Base-by-base conservation (phyloP, 2,888 invertebrate species). In the Morinoia aosen region DNA sequence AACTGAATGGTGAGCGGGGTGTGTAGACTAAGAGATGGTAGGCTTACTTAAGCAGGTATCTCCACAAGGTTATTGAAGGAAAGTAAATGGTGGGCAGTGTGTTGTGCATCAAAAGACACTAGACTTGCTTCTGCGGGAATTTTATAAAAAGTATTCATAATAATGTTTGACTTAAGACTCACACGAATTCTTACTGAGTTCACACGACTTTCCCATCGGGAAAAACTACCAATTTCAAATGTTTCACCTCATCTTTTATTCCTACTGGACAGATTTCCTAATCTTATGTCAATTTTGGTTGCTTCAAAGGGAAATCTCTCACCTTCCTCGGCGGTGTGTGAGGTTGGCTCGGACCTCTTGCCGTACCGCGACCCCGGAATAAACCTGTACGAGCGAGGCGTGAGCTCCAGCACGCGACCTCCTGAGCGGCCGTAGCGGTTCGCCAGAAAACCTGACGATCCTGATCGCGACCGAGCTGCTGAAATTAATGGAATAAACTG, bases 361-460 rank as follows among this genome's bases (percentile, higher is more conserved):
- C 96, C 96, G 91, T 96, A 96, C 16, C 96, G 94, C 58, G 96
- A 96, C 40, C 96, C 96, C 10, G 96, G 96, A 56, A 96, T 95
- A 95, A 96, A 96, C 8, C 95, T 88, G 90, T 95, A 95, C 56
- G 96, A 96, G 64, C 96, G 93, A 58, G 96, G 95, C 48, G 96
- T 95, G 56, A 58, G 56, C 76, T 96, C 95, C 88, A 40, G 48
- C 0, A 96, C 95, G 8, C 94, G 88, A 8, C 94, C 96, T 14
- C 88, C 58, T n/a, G 96, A 96, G 19, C 96, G 95, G 0, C 96
- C 96, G 95, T 96, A 96, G 19, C 96, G 96, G 58, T 96, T 96
- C 10, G 95, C 96, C 61, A 96, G 96, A 95, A 96, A 96, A 11
- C 95, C 96, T 16, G 96, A 96, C 40, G 95, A 39, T 57, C 93